These are phyloP conservation scores for Drosophila fulvimacula DNA, from an alignment of 2,888 invertebrate species.

Conservation along the genomic window DNA sequence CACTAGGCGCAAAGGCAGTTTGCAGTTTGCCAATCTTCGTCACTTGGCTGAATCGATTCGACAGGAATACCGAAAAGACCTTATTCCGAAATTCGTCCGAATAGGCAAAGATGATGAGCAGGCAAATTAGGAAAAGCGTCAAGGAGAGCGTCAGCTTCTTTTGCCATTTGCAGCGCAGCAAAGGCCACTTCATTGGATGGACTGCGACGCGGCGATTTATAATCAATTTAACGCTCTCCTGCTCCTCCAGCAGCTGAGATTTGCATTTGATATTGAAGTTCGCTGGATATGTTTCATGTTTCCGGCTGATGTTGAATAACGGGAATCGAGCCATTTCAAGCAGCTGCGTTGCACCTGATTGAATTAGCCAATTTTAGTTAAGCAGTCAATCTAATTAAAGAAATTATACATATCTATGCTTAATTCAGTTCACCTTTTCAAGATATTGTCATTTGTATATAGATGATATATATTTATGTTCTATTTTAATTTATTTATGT, in stretches of 20 bases:
- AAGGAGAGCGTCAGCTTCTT: conserved; percentile 78
- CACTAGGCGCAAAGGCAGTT: conserved; percentile 28
- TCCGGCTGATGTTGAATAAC: conserved; percentile 66
- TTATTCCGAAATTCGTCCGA: conserved; percentile 76
- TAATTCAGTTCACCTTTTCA: conserved; percentile 24
- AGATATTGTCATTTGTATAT: conserved; percentile 21
- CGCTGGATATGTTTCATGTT: conserved; percentile 70
- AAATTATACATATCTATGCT: background rate
- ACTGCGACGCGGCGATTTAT: conserved; percentile 62
- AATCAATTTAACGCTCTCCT: conserved; percentile 70
- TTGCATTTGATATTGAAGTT: conserved; percentile 56
- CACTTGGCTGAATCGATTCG: conserved; percentile 46
- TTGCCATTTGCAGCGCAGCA: conserved; percentile 76
- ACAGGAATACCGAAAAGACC: conserved; percentile 72
- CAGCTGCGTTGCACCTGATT: conserved; percentile 40
- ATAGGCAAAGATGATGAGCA: conserved; percentile 82
- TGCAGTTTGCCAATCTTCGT: conserved; percentile 44
- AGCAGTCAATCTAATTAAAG: conserved; percentile 1
- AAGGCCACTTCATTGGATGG: conserved; percentile 56
- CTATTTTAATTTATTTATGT: background rate
- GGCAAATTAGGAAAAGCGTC: conserved; percentile 78
- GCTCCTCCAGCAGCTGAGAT: conserved; percentile 66
- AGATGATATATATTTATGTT: conserved; percentile 20
- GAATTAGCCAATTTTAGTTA: conserved; percentile 9
- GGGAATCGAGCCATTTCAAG: conserved; percentile 64